phyloP scores from a whole-genome alignment of 2,113 vertebrate species.

The Xenopus tropicalis region UCB_Xtro_10.0 CM004446.2:129370001-129370500 shows the following conservation, averaged over 20 bases:
- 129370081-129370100: too few species aligned
- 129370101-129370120: too few species aligned
- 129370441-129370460: background rate
- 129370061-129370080: too few species aligned
- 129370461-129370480: background rate
- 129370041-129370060: too few species aligned
- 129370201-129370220: background rate
- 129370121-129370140: background rate
- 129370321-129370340: background rate
- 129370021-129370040: too few species aligned
- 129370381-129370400: constrained; percentile 16
- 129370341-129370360: background rate
- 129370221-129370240: background rate
- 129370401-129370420: constrained; percentile 12
- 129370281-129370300: background rate
- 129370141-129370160: background rate
- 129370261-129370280: background rate
- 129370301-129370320: background rate
- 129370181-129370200: background rate
- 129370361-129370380: background rate
- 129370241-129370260: background rate
- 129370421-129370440: background rate
- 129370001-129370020: too few species aligned
- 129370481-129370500: background rate
- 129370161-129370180: background rate